Conservation (phyloP, 2,888 invertebrate species). For the Sialis lutaria region DNA sequence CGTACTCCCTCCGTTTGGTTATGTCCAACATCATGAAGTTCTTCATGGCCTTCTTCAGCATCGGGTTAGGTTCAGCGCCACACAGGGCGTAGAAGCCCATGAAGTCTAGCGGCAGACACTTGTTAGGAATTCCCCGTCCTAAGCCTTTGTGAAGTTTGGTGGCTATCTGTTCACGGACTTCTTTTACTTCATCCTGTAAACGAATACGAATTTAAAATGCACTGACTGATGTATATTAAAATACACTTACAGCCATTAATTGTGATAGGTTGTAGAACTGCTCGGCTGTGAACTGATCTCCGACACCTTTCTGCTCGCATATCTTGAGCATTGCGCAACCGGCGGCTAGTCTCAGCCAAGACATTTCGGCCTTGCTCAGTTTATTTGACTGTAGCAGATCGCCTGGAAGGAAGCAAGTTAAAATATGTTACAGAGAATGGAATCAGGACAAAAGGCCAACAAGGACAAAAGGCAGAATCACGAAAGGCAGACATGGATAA, state of each 20-base stretch:
- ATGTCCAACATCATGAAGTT: slow-evolving; percentile 82
- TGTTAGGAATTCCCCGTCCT: slow-evolving; percentile 65
- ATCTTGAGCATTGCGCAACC: slow-evolving; percentile 94
- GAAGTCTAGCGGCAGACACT: slow-evolving; percentile 87
- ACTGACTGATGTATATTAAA: slow-evolving; percentile 14
- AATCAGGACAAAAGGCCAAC: not conserved
- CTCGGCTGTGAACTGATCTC: slow-evolving; percentile 84
- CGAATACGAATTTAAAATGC: no score
- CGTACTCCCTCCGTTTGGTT: slow-evolving; percentile 73
- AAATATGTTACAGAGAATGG: not conserved
- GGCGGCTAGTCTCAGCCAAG: slow-evolving; percentile 80
- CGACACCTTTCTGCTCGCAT: slow-evolving; percentile 90
- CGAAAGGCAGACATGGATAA: no score
- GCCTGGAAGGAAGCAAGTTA: slow-evolving; percentile 8
- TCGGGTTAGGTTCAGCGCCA: slow-evolving; percentile 74
- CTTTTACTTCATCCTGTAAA: slow-evolving; percentile 49
- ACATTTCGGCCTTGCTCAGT: slow-evolving; percentile 73
- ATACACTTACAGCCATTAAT: slow-evolving; percentile 45
- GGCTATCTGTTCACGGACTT: slow-evolving; percentile 80
- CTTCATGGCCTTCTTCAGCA: slow-evolving; percentile 46
- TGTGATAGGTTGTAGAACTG: slow-evolving; percentile 89
- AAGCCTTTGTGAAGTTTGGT: slow-evolving; percentile 84
- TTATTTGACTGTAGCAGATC: slow-evolving; percentile 45
- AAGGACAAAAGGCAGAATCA: no score
- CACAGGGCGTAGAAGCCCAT: slow-evolving; percentile 89